Evolutionary conservation across 2,888 invertebrate genomes (phyloP).

Genomic region (Drosophila rellima): DNA sequence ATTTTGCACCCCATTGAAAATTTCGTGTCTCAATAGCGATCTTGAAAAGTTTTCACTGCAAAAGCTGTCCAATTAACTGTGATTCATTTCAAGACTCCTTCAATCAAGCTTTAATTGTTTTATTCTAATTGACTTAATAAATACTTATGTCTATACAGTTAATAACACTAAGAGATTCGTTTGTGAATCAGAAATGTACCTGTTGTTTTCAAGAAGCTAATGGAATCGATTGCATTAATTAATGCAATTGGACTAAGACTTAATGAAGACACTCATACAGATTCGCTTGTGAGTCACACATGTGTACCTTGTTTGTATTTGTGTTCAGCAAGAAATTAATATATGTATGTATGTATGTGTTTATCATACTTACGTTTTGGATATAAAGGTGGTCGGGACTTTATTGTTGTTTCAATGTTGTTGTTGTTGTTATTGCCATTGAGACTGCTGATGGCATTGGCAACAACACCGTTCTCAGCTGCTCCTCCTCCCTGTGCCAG

Average conservation of each 20-base stretch:
- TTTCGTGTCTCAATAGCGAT: background rate
- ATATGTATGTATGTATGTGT: too few species aligned
- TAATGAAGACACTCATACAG: constrained; percentile 1
- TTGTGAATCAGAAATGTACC: constrained; percentile 4
- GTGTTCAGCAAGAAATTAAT: background rate
- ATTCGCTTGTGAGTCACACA: constrained; percentile 2
- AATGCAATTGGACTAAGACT: background rate
- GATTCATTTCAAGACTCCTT: constrained; percentile 5
- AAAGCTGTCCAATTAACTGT: background rate
- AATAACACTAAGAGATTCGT: background rate
- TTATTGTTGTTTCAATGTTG: constrained; percentile 47
- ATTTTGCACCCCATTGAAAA: too few species aligned
- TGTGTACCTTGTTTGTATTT: background rate
- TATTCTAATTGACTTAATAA: background rate
- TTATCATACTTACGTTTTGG: constrained; percentile 76
- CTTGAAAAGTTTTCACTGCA: background rate
- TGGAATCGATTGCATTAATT: background rate
- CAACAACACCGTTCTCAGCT: constrained; percentile 32
- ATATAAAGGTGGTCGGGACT: constrained; percentile 72
- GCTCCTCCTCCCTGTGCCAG: constrained; percentile 22
- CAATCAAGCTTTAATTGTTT: background rate
- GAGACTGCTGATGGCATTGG: constrained; percentile 52
- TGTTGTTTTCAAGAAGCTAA: background rate
- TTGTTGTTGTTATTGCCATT: constrained; percentile 49
- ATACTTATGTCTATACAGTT: background rate